phyloP scores from a whole-genome alignment of 2,888 invertebrate genomes.

The Diarsia mendica region DNA sequence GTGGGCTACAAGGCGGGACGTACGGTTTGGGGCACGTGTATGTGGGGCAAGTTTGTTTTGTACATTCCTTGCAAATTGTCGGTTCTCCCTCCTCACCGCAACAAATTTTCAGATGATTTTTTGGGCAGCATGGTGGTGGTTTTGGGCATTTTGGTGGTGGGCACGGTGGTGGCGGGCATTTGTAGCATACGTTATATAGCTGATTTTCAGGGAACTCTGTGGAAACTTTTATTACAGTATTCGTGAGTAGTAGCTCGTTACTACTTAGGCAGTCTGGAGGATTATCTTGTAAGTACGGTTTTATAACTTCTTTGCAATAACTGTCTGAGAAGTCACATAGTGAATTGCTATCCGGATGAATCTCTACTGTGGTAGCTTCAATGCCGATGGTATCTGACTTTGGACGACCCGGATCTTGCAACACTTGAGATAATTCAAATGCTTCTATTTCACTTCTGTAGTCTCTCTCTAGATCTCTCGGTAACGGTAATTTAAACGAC shows the following conservation, averaged over 20 bases:
- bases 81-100: constrained; percentile 6
- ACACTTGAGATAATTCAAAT: constrained; percentile 69
- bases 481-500: constrained; percentile 49
- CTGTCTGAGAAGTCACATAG: constrained; percentile 57
- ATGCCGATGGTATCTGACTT: constrained; percentile 67
- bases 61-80: constrained; percentile 22
- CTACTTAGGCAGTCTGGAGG: constrained; percentile 65
- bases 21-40: constrained; percentile 7
- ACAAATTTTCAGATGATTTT: constrained; percentile 17
- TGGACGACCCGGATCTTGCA: constrained; percentile 68
- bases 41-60: constrained; percentile 7
- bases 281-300: constrained; percentile 70
- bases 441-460: constrained; percentile 65
- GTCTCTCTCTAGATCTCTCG: constrained; percentile 55
- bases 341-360: constrained; percentile 48
- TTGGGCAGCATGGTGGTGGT: background rate
- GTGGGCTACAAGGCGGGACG: background rate
- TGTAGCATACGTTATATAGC: constrained; percentile 54
- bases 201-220: constrained; percentile 70
- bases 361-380: constrained; percentile 71
- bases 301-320: constrained; percentile 76
- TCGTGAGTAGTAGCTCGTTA: constrained; percentile 67
- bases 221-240: constrained; percentile 61
- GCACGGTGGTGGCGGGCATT: background rate
- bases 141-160: background rate